Evolutionary conservation across 2,113 vertebrate genomes (phyloP).

Genomic region (Dasyprocta punctata): DNA sequence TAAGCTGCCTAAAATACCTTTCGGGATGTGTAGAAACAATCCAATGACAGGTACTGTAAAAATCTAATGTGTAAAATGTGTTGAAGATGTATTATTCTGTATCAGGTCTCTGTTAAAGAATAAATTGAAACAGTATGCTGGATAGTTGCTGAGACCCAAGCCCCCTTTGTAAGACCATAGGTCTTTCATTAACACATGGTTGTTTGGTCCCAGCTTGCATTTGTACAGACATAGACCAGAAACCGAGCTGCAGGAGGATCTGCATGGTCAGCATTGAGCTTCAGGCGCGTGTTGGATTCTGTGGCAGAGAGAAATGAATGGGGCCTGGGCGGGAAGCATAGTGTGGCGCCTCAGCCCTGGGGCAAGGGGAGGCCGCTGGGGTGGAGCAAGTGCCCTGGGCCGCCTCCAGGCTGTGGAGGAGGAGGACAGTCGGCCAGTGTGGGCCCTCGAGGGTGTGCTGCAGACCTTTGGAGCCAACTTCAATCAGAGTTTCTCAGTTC

Average conservation of each 20-base stretch:
- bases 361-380: rapidly evolving
- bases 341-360: rapidly evolving
- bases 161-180: not conserved
- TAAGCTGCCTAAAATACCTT: not conserved
- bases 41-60: not conserved
- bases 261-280: rapidly evolving
- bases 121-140: not conserved
- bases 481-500: not conserved
- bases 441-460: not conserved
- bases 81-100: not conserved
- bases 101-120: constrained; percentile 32
- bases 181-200: rapidly evolving
- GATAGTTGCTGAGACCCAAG: not conserved
- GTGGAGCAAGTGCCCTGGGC: rapidly evolving
- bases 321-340: not conserved
- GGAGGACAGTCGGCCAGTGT: no score
- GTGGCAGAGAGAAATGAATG: not conserved
- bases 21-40: not conserved
- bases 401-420: not conserved
- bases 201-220: rapidly evolving
- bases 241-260: not conserved
- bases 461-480: not conserved
- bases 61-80: not conserved
- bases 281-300: not conserved
- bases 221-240: not conserved